Evolutionary conservation across 92 coral and sea anemone species (phyloP).

Genomic region (Parazoanthus swiftii): DNA sequence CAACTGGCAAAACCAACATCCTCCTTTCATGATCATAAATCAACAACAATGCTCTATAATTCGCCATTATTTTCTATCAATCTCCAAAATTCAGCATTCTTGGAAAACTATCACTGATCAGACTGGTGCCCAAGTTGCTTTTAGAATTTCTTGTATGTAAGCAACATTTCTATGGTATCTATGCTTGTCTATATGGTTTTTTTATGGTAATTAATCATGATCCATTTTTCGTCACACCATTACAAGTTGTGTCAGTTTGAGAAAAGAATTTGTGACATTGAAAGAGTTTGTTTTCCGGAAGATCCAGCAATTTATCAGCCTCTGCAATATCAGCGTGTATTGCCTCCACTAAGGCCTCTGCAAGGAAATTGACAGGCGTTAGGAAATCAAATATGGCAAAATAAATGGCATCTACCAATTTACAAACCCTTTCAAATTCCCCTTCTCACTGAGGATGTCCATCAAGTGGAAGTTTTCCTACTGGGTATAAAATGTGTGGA

Average conservation of each 20-base stretch:
- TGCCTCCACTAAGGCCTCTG: slow-evolving; percentile 91
- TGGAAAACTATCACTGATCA: no score
- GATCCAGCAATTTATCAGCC: slow-evolving; percentile 79
- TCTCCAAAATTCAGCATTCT: not conserved
- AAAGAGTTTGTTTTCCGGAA: slow-evolving; percentile 73
- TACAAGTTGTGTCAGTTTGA: slow-evolving; percentile 41
- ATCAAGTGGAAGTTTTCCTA: no score
- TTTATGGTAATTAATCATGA: not conserved
- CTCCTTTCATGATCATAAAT: no score
- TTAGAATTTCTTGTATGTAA: not conserved
- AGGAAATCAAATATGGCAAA: no score
- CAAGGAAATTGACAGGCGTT: not conserved
- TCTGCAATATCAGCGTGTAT: slow-evolving; percentile 80
- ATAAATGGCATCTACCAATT: no score
- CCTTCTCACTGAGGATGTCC: no score
- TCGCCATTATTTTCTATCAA: not conserved
- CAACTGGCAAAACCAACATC: no score
- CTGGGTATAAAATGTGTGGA: no score
- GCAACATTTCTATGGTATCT: not conserved
- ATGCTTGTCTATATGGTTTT: no score
- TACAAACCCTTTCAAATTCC: no score
- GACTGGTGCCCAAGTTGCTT: not conserved
- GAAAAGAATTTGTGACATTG: slow-evolving; percentile 73
- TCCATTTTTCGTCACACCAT: slow-evolving; percentile 19
- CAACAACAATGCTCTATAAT: no score